Percentiles rank a stretch among this genome's conserved stretches.
phyloP scores from a whole-genome alignment of 2,113 vertebrate species.

The Proteles cristata region DNA sequence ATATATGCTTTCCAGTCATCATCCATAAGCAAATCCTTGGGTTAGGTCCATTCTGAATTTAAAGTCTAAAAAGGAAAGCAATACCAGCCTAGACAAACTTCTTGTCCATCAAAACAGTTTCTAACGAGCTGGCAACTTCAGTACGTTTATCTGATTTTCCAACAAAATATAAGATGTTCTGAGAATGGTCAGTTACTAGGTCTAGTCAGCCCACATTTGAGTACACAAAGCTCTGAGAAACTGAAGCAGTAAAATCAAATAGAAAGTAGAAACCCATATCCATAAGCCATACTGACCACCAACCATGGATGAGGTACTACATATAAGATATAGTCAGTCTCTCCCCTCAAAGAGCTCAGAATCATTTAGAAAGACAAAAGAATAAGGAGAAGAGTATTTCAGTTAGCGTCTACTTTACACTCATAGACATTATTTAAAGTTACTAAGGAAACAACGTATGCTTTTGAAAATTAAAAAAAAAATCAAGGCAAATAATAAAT shows the following conservation, averaged over 20 bases:
- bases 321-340: not conserved
- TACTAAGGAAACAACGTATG: not conserved
- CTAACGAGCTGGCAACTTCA: not conserved
- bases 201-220: not conserved
- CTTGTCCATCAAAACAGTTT: not conserved
- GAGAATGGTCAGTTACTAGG: not conserved
- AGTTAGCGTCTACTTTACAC: not conserved
- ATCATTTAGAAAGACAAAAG: not conserved
- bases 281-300: not conserved
- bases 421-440: not conserved
- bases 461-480: not conserved
- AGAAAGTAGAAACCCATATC: not conserved
- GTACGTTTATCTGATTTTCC: not conserved
- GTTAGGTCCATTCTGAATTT: not conserved
- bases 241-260: not conserved
- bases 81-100: not conserved
- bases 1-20: not conserved
- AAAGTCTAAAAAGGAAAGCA: not conserved
- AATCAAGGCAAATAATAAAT: not conserved
- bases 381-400: not conserved
- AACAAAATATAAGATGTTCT: not conserved
- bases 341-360: not conserved
- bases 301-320: not conserved
- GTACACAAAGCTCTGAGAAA: not conserved
- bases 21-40: not conserved